Evolutionary conservation across 1,140 invertebrate genomes (phyloP).

Genomic region (fruit fly (Drosophila melanogaster)): Release_6_plus_ISO1_MT NT_033779.5:21946501-21947000

Average conservation of each 20-base stretch:
- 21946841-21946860: conserved; percentile 83
- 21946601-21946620: too few relatives aligned
- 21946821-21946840: conserved; percentile 79
- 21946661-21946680: too few relatives aligned
- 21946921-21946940: conserved; percentile 76
- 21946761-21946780: conserved; percentile 14
- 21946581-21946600: background rate
- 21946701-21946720: background rate
- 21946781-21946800: conserved; percentile 22
- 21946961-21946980: too few relatives aligned
- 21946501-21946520: conserved; percentile 40
- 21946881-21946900: conserved; percentile 81
- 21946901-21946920: conserved; percentile 71
- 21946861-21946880: conserved; percentile 81
- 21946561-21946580: too few relatives aligned
- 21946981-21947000: background rate
- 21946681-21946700: too few relatives aligned
- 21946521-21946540: too few relatives aligned
- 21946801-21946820: conserved; percentile 66
- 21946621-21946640: too few relatives aligned
- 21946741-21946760: conserved; percentile 15
- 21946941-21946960: conserved; percentile 41
- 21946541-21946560: too few relatives aligned
- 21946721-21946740: conserved; percentile 3
- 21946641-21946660: too few relatives aligned